Percentiles rank a stretch among this genome's conserved stretches.
These are phyloP conservation scores for Gymnobelideus leadbeateri DNA, from an alignment of 2,113 vertebrate species.

Conservation along the genomic window DNA sequence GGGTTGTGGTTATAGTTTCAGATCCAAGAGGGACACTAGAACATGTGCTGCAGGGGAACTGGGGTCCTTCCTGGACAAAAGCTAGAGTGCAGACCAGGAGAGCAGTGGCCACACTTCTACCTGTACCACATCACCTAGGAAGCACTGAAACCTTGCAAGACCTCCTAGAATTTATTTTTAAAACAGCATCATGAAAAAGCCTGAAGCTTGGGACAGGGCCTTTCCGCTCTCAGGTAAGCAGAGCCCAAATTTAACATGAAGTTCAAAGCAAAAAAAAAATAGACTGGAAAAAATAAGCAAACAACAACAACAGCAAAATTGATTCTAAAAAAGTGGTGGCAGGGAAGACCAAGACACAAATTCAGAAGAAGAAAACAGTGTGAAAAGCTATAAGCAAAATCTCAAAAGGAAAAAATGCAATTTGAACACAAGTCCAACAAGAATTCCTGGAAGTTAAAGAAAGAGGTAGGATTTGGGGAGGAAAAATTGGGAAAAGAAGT, in stretches of 20 bases:
- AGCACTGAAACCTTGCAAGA: not conserved
- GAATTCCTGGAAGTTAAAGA: not conserved
- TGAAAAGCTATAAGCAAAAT: not conserved
- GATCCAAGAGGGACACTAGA: not conserved
- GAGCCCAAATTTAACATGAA: too few species aligned
- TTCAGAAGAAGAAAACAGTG: not conserved
- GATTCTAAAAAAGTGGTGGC: not conserved
- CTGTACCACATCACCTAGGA: not conserved
- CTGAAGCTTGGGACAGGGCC: not conserved
- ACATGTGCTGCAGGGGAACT: not conserved
- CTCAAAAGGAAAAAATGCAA: not conserved
- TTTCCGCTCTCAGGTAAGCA: not conserved
- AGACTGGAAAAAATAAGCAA: too few species aligned
- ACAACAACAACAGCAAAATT: not conserved
- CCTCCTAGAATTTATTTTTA: not conserved
- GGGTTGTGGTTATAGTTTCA: not conserved
- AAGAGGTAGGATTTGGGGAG: not conserved
- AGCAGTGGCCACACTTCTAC: not conserved
- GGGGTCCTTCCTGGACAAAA: not conserved
- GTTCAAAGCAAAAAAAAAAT: too few species aligned
- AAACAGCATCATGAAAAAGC: not conserved
- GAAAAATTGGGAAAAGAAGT: not conserved
- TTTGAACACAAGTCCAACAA: not conserved
- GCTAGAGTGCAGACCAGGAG: not conserved
- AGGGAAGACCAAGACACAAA: not conserved